A percentile compares a stretch with the other conserved stretches of the same genome.
Evolutionary conservation across 2,888 invertebrate species (phyloP).

Genomic region (Fissipunctia ypsillon): DNA sequence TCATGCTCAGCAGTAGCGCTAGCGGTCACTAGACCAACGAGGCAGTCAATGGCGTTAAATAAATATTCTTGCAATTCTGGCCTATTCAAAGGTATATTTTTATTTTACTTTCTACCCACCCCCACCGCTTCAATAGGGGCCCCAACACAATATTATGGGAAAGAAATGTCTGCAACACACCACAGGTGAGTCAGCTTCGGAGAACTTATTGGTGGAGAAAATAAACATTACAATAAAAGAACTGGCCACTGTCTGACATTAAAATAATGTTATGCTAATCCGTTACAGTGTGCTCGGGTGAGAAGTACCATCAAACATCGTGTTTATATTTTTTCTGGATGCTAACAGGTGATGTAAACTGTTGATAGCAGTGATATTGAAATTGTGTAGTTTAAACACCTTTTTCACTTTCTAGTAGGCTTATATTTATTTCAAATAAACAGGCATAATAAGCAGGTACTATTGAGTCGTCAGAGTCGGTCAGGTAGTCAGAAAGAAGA

Average conservation of each 20-base stretch:
- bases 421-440: slow-evolving; percentile 10
- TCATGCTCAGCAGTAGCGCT: too few species aligned
- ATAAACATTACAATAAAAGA: slow-evolving; percentile 60
- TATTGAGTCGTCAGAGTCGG: neutral
- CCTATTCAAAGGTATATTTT: neutral
- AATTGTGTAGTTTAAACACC: slow-evolving; percentile 19
- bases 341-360: slow-evolving; percentile 56
- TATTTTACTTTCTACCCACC: too few species aligned
- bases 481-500: neutral
- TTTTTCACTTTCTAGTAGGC: slow-evolving; percentile 15
- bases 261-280: slow-evolving; percentile 60
- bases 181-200: slow-evolving; percentile 70
- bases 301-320: slow-evolving; percentile 62
- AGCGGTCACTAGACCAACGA: too few species aligned
- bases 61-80: neutral
- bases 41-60: neutral
- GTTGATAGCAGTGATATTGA: slow-evolving; percentile 41
- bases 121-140: slow-evolving; percentile 38
- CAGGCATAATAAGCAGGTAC: neutral
- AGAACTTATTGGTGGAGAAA: slow-evolving; percentile 60
- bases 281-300: slow-evolving; percentile 46
- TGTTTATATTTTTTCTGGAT: slow-evolving; percentile 57
- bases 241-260: slow-evolving; percentile 56
- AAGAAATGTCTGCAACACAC: slow-evolving; percentile 61
- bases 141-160: slow-evolving; percentile 57